phyloP scores from a whole-genome alignment of 2,888 invertebrate species.

The Apamea sordens region DNA sequence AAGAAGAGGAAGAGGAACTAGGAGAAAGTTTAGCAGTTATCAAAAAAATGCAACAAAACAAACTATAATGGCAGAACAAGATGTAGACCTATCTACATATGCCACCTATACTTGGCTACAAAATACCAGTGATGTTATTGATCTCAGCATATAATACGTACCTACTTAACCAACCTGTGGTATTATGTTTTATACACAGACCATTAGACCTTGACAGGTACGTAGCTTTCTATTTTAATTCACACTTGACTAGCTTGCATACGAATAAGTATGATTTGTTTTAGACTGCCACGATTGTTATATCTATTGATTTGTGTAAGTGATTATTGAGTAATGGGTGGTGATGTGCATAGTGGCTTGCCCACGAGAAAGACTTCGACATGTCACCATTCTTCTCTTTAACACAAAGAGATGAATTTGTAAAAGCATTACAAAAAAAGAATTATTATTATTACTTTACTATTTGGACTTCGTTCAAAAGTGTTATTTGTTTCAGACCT shows the following conservation, averaged over 20 bases:
- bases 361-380: not conserved
- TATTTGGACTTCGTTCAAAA: not conserved
- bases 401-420: not conserved
- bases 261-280: constrained; percentile 23
- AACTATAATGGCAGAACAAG: not conserved
- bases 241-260: constrained; percentile 49
- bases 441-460: not conserved
- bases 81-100: not conserved
- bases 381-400: not conserved
- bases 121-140: constrained; percentile 19
- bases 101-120: not conserved
- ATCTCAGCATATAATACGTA: constrained; percentile 1
- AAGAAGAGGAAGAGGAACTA: not conserved
- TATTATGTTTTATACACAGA: constrained; percentile 38
- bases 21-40: not conserved
- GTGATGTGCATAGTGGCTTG: not conserved
- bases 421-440: not conserved
- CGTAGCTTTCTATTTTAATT: constrained; percentile 60
- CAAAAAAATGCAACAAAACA: not conserved
- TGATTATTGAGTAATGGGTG: not conserved
- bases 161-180: constrained; percentile 17
- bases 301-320: not conserved
- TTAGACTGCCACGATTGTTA: not conserved
- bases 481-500: not conserved
- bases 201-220: constrained; percentile 60